Base-by-base conservation (phyloP, 92 coral and sea anemone genomes). In the Hydrozoanthus gracilis region DNA sequence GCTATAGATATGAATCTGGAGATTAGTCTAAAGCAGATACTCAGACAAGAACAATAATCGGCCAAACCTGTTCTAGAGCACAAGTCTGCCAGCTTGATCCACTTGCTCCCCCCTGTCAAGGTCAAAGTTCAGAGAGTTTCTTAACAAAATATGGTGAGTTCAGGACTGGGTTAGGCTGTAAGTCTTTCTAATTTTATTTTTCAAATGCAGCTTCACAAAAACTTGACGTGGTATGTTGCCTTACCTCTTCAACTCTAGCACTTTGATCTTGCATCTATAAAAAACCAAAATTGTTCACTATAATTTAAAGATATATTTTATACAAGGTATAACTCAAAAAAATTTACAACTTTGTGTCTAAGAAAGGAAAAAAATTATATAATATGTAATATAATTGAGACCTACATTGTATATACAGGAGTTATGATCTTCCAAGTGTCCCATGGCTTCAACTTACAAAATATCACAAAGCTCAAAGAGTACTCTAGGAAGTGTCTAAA, bases 41-140 rank as follows among this genome's bases (percentile, higher is more conserved):
- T 82, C 48, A 12, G n/a, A 83, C 9, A 7, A 9, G 3, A 73
- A 44, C 52, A 11, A 50, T 5, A 16, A 18, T 2, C 12, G 58
- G 10, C 60, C 20, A 68, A 48, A 91, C 96, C 88, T 94, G 98
- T 66, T 94, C 98, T 56, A 94, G 82, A 8, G 93, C 98, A 88
- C 87, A 92, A 13, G 93, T 87, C 48, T 92, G 95, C 13, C 98
- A 93, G 71, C 82, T 94, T 70, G 95, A 94, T 58, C 98, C 98
- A 88, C 95, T 94, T 9, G 98, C 98, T 82, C 95, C 85, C 44
- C 91, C 79, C 93, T 93, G 84, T 12, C 52, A 46, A 27, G 39
- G 39, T 27, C 39, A 27, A 27, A 27, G 39, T 27, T 27, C 39
- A 27, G 2, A 27, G 39, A 27, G 39, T 27, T 27, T 27, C 9